phyloP scores from a whole-genome alignment of 23 tunicate species.

The Clavelina lepadiformis region DNA sequence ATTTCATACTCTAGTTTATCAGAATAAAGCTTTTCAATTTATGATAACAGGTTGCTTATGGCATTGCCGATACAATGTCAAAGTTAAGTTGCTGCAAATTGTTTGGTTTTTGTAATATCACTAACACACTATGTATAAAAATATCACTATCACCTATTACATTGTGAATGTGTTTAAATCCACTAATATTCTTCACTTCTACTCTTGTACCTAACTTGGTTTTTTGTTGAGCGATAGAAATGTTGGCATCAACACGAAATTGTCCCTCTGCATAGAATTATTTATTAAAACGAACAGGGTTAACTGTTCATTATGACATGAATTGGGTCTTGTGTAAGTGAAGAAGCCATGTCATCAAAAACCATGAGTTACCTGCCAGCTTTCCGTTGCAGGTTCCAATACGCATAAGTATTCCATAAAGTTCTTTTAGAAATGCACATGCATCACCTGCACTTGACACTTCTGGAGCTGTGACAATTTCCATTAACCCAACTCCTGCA shows the following conservation, averaged over 20 bases:
- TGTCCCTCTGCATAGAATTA: conserved; percentile 63
- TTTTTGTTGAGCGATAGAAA: conserved; percentile 37
- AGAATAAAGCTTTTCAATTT: background rate
- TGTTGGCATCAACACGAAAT: conserved; percentile 79
- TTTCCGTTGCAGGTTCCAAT: conserved; percentile 61
- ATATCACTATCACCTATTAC: conserved; percentile 64
- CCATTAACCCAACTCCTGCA: conserved; percentile 81
- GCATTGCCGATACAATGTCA: background rate
- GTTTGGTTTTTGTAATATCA: background rate
- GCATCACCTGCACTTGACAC: conserved; percentile 58
- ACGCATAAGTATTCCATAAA: conserved; percentile 31
- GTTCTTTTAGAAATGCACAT: conserved; percentile 60
- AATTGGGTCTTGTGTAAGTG: no score
- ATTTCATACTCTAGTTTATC: conserved; percentile 65
- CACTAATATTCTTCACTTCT: conserved; percentile 81
- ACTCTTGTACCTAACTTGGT: conserved; percentile 57
- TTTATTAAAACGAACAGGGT: no score
- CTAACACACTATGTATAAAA: background rate
- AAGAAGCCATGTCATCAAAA: background rate
- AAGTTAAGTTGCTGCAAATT: background rate
- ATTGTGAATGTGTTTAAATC: conserved; percentile 35
- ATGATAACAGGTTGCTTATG: background rate
- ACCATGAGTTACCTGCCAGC: conserved; percentile 21
- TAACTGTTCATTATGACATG: background rate
- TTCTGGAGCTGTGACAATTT: conserved; percentile 77